These are phyloP conservation scores for Periophthalmus modestus DNA, from an alignment of 2,113 vertebrate species.

Conservation along the genomic window DNA sequence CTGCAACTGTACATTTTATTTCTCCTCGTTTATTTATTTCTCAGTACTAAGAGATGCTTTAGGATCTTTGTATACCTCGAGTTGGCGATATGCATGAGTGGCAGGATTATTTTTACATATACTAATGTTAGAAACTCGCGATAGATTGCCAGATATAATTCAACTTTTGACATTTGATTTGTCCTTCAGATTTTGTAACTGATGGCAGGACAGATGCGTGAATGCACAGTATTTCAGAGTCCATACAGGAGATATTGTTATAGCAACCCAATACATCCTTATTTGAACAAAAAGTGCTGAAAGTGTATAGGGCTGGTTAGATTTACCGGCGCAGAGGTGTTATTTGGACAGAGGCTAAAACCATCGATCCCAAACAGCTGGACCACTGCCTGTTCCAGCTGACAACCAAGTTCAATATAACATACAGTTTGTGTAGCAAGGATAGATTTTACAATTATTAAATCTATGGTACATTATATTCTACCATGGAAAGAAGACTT, in stretches of 20 bases:
- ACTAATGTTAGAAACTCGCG: too few species aligned
- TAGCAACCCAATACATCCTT: neutral
- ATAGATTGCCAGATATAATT: too few species aligned
- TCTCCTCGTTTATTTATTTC: neutral
- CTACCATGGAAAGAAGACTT: neutral
- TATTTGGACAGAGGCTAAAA: slow-evolving; percentile 2
- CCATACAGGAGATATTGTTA: neutral
- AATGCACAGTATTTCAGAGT: neutral
- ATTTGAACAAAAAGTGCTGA: neutral
- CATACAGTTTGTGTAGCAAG: neutral
- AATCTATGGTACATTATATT: neutral
- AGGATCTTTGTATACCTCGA: neutral
- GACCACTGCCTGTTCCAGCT: neutral
- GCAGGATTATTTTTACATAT: too few species aligned
- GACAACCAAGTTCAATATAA: neutral
- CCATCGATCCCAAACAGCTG: neutral
- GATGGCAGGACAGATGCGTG: neutral
- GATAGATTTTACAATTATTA: neutral
- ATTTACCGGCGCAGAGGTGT: neutral
- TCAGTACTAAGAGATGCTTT: neutral
- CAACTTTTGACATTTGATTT: too few species aligned
- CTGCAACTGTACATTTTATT: neutral
- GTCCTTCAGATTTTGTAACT: neutral
- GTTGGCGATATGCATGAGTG: too few species aligned
- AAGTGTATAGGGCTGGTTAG: neutral